Percentiles rank a stretch among this genome's conserved stretches.
These are phyloP conservation scores for Collichthys lucidus DNA, from an alignment of 2,113 vertebrate species.

Conservation along the genomic window DNA sequence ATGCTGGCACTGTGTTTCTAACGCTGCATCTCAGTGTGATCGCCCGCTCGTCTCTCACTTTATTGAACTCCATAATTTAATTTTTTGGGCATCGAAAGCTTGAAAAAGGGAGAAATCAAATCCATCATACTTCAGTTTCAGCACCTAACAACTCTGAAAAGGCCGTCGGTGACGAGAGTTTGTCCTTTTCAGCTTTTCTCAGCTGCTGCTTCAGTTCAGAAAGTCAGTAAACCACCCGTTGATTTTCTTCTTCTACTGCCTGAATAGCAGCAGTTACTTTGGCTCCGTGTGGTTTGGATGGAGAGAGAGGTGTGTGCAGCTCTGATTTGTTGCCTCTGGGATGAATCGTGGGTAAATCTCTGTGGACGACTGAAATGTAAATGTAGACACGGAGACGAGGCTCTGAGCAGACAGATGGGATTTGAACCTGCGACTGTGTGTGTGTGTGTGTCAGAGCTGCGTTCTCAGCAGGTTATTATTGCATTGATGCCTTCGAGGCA, in stretches of 20 bases:
- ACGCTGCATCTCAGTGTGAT: too few relatives aligned
- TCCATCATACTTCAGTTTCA: neutral
- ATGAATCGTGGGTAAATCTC: constrained; percentile 27
- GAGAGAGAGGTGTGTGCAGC: neutral
- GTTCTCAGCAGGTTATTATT: constrained; percentile 52
- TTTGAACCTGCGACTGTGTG: constrained; percentile 25
- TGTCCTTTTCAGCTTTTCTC: neutral
- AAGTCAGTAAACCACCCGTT: neutral
- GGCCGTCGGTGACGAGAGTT: neutral
- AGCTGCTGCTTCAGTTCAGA: neutral
- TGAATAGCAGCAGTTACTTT: neutral
- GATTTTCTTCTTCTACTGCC: neutral
- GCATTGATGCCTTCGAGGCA: constrained; percentile 46
- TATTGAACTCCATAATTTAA: too few relatives aligned
- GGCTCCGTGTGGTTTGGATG: neutral
- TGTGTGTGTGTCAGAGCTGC: constrained; percentile 28
- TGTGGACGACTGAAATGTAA: constrained; percentile 29
- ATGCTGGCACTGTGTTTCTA: too few relatives aligned
- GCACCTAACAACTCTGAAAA: neutral
- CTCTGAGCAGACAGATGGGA: constrained; percentile 1
- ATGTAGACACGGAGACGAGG: constrained; percentile 13
- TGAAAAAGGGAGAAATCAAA: neutral
- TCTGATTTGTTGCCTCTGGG: neutral
- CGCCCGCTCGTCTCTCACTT: too few relatives aligned
- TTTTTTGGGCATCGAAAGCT: neutral